Conservation (phyloP, 2,113 vertebrate genomes). For the Cairina moschata region DNA sequence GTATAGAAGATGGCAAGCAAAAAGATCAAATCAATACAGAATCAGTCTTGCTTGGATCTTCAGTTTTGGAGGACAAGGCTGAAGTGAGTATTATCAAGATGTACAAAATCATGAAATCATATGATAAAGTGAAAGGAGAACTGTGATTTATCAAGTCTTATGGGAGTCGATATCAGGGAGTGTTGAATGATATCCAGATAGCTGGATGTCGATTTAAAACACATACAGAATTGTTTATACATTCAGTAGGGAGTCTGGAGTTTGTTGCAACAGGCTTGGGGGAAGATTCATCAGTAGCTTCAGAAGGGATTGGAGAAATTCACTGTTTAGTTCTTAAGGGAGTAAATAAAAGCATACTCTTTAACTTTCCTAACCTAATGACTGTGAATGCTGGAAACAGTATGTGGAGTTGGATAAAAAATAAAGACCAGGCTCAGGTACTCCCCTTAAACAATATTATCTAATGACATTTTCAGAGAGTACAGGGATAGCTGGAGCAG, state of each 20-base stretch:
- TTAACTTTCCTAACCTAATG: background rate
- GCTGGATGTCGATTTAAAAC: background rate
- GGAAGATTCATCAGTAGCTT: background rate
- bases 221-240: background rate
- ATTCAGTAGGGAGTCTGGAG: background rate
- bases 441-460: background rate
- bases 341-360: background rate
- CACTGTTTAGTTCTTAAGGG: background rate
- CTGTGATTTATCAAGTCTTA: background rate
- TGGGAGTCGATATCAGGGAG: background rate
- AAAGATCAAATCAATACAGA: background rate
- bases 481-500: background rate
- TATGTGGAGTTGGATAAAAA: rapidly evolving
- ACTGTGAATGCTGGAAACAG: background rate
- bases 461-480: background rate
- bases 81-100: background rate
- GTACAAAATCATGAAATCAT: background rate
- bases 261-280: background rate
- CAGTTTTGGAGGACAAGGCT: background rate
- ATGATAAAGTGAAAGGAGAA: background rate
- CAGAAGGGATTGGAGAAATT: background rate
- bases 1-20: background rate
- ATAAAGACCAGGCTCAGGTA: background rate
- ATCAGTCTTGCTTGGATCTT: background rate
- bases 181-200: background rate